Conservation (phyloP, 2,888 invertebrate species). For the Xestoiulus laeticollis region DNA sequence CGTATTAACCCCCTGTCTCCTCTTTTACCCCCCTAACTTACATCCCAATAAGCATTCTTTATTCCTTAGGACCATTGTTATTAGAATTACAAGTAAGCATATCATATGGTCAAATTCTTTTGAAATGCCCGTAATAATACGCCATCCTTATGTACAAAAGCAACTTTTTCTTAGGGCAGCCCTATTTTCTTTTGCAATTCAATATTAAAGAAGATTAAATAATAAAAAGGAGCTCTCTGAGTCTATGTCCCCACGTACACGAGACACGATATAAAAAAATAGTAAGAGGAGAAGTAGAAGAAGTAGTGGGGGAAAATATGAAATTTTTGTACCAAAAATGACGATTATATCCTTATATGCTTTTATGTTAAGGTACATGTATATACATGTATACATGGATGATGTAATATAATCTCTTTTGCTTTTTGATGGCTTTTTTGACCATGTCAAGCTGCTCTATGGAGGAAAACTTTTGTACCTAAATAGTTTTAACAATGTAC, state of each 20-base stretch:
- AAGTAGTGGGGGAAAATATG: not conserved
- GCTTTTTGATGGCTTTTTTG: constrained; percentile 5
- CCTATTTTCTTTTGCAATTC: constrained; percentile 45
- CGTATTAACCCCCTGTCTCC: not conserved
- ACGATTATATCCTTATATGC: constrained; percentile 28
- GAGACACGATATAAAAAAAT: not conserved
- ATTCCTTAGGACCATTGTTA: constrained; percentile 44
- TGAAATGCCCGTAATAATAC: constrained; percentile 44
- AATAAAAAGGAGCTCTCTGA: constrained; percentile 14
- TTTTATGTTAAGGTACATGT: not conserved
- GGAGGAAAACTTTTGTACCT: not conserved
- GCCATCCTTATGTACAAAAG: constrained; percentile 32
- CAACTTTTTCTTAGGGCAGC: constrained; percentile 45
- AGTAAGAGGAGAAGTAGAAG: not conserved
- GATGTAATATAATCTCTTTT: not conserved
- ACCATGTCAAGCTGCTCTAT: not conserved
- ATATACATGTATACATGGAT: not conserved
- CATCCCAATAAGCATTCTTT: constrained; percentile 44
- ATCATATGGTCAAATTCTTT: constrained; percentile 51
- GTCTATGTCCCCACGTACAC: not conserved
- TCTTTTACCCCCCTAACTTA: not conserved
- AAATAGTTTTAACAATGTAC: not conserved
- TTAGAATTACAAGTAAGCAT: constrained; percentile 51
- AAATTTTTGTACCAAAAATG: not conserved
- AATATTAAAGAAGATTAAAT: constrained; percentile 48